phyloP scores from a whole-genome alignment of 2,888 invertebrate species.

The Latheticus oryzae region DNA sequence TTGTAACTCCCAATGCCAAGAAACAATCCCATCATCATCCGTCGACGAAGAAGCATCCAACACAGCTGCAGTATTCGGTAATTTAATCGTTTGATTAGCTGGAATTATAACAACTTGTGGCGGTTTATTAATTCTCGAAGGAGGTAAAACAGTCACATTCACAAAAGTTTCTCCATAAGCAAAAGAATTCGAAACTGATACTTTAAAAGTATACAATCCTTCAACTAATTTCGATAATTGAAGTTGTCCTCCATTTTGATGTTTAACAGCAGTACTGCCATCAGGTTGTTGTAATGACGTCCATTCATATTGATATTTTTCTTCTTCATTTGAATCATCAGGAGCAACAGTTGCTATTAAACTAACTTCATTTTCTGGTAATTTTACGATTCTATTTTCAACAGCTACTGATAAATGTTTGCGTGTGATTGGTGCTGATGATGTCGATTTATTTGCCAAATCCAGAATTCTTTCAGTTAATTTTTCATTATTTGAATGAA shows the following conservation, averaged over 20 bases:
- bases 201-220: constrained; percentile 90
- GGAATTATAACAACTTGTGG: constrained; percentile 91
- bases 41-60: constrained; percentile 78
- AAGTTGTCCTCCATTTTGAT: constrained; percentile 85
- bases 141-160: constrained; percentile 90
- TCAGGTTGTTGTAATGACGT: constrained; percentile 86
- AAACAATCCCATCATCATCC: constrained; percentile 86
- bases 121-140: constrained; percentile 83
- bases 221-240: constrained; percentile 86
- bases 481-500: constrained; percentile 49
- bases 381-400: constrained; percentile 79
- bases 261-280: constrained; percentile 78
- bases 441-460: constrained; percentile 60
- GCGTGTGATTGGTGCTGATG: constrained; percentile 66
- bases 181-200: constrained; percentile 79
- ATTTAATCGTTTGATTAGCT: constrained; percentile 84
- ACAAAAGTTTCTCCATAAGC: constrained; percentile 86
- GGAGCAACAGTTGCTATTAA: constrained; percentile 86
- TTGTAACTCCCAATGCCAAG: constrained; percentile 93
- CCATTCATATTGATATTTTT: constrained; percentile 90
- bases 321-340: constrained; percentile 74
- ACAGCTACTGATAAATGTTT: constrained; percentile 81
- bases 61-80: constrained; percentile 90
- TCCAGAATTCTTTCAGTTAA: constrained; percentile 53
- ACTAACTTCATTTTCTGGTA: constrained; percentile 88